Base-by-base conservation (phyloP, 2,113 vertebrate species). In the Tenebrosternarchus preto region DNA sequence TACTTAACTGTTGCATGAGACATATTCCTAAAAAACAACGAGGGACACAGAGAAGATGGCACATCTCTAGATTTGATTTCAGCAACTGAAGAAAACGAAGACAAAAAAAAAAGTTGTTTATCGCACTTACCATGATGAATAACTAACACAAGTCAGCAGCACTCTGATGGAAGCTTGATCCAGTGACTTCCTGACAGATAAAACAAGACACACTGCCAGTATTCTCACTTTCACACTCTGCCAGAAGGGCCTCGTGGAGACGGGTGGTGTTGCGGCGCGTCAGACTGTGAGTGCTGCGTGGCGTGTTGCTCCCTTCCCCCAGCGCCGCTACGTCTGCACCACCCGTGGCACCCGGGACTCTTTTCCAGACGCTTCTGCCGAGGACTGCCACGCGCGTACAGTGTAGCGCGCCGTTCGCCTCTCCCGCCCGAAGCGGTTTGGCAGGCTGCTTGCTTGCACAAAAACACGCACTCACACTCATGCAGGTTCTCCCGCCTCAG, bases 311-410 rank as follows among this genome's bases (percentile, higher is more conserved):
- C 36, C 67, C 61, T 33, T 85, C 20, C 76, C 68, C 68, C 70
- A 77, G 64, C 55, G 64, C 82, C 60, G 76, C 84, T 81, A 76
- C 60, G 76, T 80, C 55, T 68, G 77, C 86, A 88, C 86, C 84
- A 88, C 79, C 86, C 85, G 86, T 80, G 84, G 78, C 85, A 86
- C 86, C 81, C 88, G 83, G 80, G 69, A 85, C 82, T 56, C 81
- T 78, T 80, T 86, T 86, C 82, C 87, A 86, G 78, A 88, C 84
- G 83, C 0, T 12, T 89, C 84, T 53, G 24, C 63, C 66, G 81
- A 82, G 77, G 71, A 72, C 53, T 36, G 55, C 73, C 78, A 85
- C 24, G 6, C 46, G 59, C 67, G 53, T 20, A 36, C 57, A 69
- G 20, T 11, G n/a, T 24, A 33, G 39, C 20, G 27, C 64, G 1